Base-by-base conservation (phyloP, 53 echinoderm and acorn worm genomes). In the Stichopus horrens region DNA sequence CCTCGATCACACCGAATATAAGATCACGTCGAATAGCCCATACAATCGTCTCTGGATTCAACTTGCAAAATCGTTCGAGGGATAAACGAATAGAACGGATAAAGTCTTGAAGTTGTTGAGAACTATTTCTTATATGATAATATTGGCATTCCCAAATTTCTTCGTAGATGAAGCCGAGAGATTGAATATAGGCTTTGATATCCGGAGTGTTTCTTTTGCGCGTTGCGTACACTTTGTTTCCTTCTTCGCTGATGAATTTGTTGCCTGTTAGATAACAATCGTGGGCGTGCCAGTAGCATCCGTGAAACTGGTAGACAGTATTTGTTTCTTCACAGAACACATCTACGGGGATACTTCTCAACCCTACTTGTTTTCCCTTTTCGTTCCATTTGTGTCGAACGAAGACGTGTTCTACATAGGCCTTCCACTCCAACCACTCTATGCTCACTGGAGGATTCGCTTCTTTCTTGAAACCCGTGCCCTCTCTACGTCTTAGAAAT, bases 241-340 rank as follows among this genome's bases (percentile, higher is more conserved):
- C 76, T 10, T 75, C 20, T 18, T 10, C 76, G 21, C 13, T 75
- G 20, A 10, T 11, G 21, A 7, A 11, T 13, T 13, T 9, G 21
- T 75, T 9, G 76, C 16, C 11, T 7, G 76, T 91, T 8, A 83
- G 57, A 10, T 58, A 5, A 56, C 87, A 87, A 3, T 6, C 9
- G 74, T 91, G 91, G n/a, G n/a, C n/a, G n/a, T n/a, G n/a, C n/a
- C n/a, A n/a, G n/a, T n/a, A n/a, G n/a, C n/a, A n/a, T n/a, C 91
- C 91, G 68, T 91, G 77, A 60, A 91, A 91, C 55, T 91, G 76
- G 74, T 78, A 91, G 8, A 91, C 88, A 16, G 91, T 91, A 57
- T 91, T 88, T 1, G 87, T 88, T 23, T 88, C 58, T 7, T 20
- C 20, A 74, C 91, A 91, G 58, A 66, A 91, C 4, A 78, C 88